phyloP scores from a whole-genome alignment of 2,888 invertebrate species.

The Spilarctia lutea region DNA sequence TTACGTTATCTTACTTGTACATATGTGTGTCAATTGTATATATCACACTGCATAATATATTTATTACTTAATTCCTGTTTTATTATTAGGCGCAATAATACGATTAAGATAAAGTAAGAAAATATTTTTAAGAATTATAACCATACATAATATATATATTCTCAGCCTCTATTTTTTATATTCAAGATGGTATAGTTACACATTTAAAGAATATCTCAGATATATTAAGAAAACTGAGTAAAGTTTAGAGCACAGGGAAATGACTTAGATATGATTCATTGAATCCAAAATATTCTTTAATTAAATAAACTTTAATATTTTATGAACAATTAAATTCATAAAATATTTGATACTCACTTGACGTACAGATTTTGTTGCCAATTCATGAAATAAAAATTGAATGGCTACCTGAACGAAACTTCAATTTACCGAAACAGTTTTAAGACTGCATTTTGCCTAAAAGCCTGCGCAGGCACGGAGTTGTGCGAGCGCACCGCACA shows the following conservation, averaged over 20 bases:
- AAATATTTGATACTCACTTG: background rate
- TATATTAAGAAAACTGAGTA: background rate
- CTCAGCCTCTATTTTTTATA: background rate
- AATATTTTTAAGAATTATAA: background rate
- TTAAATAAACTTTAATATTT: background rate
- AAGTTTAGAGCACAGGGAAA: background rate
- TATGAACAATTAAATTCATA: background rate
- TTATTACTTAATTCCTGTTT: background rate
- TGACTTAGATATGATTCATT: background rate
- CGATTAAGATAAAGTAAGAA: background rate
- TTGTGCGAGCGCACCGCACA: constrained; percentile 44
- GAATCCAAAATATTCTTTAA: background rate
- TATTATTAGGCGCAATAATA: background rate
- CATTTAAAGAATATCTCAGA: background rate
- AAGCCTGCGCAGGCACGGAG: constrained; percentile 74
- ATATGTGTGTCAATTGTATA: background rate
- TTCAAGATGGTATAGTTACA: background rate
- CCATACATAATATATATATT: background rate
- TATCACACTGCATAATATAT: background rate
- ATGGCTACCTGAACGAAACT: constrained; percentile 26
- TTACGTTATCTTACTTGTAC: background rate
- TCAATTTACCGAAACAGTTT: constrained; percentile 50
- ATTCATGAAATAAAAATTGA: background rate
- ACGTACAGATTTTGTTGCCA: background rate
- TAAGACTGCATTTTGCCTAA: constrained; percentile 65